Evolutionary conservation across 2,797 vertebrate genomes (phyloP).

Genomic region (Gallinago nigripennis): DNA sequence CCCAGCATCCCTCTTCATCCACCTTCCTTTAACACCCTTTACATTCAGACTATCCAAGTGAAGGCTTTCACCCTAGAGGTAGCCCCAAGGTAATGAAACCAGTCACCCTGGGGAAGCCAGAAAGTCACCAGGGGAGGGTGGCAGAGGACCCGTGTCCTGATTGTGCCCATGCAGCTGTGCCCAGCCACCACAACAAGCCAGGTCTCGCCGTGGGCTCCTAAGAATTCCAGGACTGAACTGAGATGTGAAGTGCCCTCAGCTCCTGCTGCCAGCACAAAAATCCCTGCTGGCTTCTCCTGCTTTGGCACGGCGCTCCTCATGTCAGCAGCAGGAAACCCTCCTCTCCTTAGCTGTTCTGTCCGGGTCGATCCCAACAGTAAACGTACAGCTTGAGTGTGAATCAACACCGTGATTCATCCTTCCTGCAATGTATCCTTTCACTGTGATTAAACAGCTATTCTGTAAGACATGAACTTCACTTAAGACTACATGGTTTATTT

Average conservation of each 20-base stretch:
- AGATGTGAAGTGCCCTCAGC: accelerated
- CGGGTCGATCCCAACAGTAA: neutral
- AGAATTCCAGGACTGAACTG: neutral
- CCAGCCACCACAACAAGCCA: neutral
- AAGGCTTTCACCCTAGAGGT: neutral
- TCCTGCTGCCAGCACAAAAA: neutral
- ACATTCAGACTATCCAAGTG: neutral
- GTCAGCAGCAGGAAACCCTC: neutral
- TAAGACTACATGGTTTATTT: constrained; percentile 57
- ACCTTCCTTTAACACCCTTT: neutral
- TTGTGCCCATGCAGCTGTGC: accelerated
- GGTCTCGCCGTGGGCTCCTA: accelerated
- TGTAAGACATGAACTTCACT: constrained; percentile 61
- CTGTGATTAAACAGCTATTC: constrained; percentile 46
- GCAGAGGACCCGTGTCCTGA: neutral
- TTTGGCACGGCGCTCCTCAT: neutral
- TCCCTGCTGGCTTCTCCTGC: constrained; percentile 2
- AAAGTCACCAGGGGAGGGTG: accelerated
- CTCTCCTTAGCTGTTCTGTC: neutral
- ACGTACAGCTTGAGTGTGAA: constrained; percentile 29
- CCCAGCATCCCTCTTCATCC: neutral
- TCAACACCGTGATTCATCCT: constrained; percentile 25
- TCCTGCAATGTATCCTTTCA: constrained; percentile 8
- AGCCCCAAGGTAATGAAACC: neutral
- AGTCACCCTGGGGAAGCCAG: neutral